Evolutionary conservation across 2,888 invertebrate genomes (phyloP).

Genomic region (Calliopum simillimum): DNA sequence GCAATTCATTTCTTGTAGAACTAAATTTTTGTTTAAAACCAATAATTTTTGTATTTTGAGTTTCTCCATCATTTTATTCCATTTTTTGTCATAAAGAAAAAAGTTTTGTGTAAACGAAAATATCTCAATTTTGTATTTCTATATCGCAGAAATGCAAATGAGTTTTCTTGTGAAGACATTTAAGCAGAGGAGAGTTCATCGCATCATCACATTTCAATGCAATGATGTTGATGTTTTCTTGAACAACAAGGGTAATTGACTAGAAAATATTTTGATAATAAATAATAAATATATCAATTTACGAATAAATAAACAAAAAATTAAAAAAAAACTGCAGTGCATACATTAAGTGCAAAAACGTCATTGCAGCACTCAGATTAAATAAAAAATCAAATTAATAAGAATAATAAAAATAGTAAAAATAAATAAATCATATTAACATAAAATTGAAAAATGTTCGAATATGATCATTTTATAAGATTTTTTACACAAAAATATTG

Average conservation of each 20-base stretch:
- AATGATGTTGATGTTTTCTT: not conserved
- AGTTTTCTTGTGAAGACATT: conserved; percentile 39
- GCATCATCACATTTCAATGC: conserved; percentile 21
- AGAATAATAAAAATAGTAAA: conserved; percentile 27
- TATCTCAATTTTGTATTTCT: conserved; percentile 55
- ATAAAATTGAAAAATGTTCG: conserved; percentile 49
- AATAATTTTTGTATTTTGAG: too few species aligned
- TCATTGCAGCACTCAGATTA: not conserved
- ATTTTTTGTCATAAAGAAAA: conserved; percentile 1
- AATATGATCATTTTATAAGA: conserved; percentile 45
- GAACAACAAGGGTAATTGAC: conserved; percentile 34
- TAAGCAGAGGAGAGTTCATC: conserved; percentile 25
- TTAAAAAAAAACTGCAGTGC: not conserved
- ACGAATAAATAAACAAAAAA: not conserved
- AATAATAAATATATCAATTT: not conserved
- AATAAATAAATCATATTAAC: conserved; percentile 44
- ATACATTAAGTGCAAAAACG: not conserved
- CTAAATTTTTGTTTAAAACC: too few species aligned
- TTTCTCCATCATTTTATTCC: too few species aligned
- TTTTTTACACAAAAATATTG: conserved; percentile 20
- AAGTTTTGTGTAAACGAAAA: conserved; percentile 26
- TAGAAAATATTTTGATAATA: conserved; percentile 33
- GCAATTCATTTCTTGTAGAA: too few species aligned
- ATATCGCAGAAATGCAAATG: conserved; percentile 52
- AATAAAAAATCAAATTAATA: not conserved